phyloP scores from a whole-genome alignment of 2,113 vertebrate genomes.

The Leiothrix lutea region DNA sequence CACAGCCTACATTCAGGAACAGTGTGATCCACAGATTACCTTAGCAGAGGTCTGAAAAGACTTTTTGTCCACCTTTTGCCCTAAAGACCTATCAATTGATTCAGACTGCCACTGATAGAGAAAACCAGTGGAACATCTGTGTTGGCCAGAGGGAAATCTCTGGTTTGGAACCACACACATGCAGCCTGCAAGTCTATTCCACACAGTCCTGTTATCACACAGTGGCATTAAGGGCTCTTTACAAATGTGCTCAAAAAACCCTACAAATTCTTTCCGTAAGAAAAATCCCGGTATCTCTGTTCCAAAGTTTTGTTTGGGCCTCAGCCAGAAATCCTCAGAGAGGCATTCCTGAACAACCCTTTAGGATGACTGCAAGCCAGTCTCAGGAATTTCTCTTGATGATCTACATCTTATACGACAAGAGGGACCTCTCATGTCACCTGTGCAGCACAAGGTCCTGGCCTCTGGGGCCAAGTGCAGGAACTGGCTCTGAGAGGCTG shows the following conservation, averaged over 20 bases:
- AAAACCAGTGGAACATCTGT: not conserved
- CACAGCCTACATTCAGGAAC: not conserved
- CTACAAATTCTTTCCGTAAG: not conserved
- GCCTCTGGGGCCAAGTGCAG: not conserved
- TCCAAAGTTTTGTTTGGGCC: not conserved
- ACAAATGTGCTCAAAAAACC: not conserved
- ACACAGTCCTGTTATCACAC: not conserved
- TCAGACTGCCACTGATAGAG: not conserved
- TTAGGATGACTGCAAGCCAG: not conserved
- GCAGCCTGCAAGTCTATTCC: not conserved
- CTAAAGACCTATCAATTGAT: not conserved
- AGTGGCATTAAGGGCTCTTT: not conserved
- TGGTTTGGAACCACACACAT: not conserved
- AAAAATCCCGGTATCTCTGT: not conserved
- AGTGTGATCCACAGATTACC: not conserved
- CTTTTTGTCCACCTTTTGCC: not conserved
- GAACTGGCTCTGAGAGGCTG: not conserved
- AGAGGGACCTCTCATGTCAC: not conserved
- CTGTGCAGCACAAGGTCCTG: not conserved
- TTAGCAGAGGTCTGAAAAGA: not conserved
- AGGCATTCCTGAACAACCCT: not conserved
- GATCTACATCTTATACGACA: not conserved
- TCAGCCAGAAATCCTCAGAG: not conserved
- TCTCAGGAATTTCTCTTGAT: not conserved
- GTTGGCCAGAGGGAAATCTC: not conserved